Evolutionary conservation across 2,113 vertebrate species (phyloP).

Genomic region (Paralichthys olivaceus): DNA sequence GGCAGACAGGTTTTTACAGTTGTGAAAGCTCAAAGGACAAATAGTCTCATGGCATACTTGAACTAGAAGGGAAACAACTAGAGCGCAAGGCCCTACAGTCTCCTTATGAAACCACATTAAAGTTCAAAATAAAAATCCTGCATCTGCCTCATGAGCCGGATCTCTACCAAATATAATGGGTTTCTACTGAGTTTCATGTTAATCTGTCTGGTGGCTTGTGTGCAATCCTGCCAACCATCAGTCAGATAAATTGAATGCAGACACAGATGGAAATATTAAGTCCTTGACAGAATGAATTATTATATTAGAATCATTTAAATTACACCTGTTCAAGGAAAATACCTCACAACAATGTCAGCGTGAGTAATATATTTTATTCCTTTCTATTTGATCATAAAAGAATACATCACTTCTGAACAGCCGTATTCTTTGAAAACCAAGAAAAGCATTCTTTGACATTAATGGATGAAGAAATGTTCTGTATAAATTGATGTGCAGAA

Average conservation of each 20-base stretch:
- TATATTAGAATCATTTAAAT: background rate
- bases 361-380: background rate
- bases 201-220: no score
- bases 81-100: no score
- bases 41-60: background rate
- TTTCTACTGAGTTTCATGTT: no score
- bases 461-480: background rate
- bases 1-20: background rate
- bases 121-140: no score
- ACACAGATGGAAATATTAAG: no score
- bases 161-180: no score
- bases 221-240: no score
- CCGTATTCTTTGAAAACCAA: background rate
- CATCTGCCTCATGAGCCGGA: no score
- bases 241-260: no score
- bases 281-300: background rate
- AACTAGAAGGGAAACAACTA: no score
- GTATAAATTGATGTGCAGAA: conserved; percentile 1
- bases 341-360: background rate
- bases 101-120: no score
- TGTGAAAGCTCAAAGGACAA: conserved; percentile 1
- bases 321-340: background rate
- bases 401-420: background rate
- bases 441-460: background rate
- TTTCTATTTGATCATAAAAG: background rate